Evolutionary conservation across 2,797 vertebrate species (phyloP).

Genomic region (Takifugu rubripes): DNA sequence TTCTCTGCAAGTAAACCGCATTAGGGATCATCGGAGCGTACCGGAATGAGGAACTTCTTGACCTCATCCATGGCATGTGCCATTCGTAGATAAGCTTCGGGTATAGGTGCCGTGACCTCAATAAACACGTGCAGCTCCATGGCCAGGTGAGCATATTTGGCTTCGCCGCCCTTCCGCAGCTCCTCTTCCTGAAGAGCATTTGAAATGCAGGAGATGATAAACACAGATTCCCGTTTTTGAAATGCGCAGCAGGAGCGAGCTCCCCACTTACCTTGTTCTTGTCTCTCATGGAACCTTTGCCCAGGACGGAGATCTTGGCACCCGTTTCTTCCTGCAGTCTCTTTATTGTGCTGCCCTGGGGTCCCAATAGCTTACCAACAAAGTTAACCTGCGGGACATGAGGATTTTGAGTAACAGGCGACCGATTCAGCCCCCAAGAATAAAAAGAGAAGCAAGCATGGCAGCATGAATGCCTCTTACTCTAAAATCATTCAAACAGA

Average conservation of each 20-base stretch:
- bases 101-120: constrained; percentile 93
- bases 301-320: constrained; percentile 95
- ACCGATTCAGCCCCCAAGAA: not conserved
- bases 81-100: constrained; percentile 94
- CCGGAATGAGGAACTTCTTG: constrained; percentile 96
- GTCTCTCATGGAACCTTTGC: constrained; percentile 97
- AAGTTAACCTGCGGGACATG: constrained; percentile 86
- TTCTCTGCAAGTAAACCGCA: not conserved
- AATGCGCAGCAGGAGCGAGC: not conserved
- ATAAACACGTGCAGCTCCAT: constrained; percentile 97
- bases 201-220: not conserved
- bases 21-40: constrained; percentile 56
- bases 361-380: constrained; percentile 96
- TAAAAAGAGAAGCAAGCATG: not conserved
- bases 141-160: constrained; percentile 92
- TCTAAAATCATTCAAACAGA: no score
- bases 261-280: constrained; percentile 85
- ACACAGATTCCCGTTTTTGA: not conserved
- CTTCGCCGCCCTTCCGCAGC: constrained; percentile 90
- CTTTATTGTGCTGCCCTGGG: constrained; percentile 98
- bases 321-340: constrained; percentile 96
- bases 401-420: not conserved
- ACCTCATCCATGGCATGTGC: constrained; percentile 98
- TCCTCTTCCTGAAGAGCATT: constrained; percentile 84
- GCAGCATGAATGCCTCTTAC: not conserved